A percentile compares a stretch with the other conserved stretches of the same genome.
Conservation (phyloP, 2,888 invertebrate species). For the Nomada lathburiana region DNA sequence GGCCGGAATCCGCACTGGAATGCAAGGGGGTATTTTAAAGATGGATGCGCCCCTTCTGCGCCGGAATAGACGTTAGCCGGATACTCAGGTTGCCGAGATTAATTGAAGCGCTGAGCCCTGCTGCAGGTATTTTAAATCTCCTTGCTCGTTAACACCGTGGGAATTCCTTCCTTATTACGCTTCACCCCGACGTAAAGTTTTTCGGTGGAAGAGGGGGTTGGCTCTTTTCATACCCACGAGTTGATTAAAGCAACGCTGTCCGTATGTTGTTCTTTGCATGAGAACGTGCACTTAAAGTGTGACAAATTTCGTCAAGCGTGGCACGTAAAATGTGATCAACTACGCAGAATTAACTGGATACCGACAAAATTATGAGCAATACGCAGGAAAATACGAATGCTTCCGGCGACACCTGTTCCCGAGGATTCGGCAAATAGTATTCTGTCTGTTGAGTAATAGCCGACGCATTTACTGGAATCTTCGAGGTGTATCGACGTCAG, state of each 20-base stretch:
- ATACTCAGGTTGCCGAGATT: slow-evolving; percentile 47
- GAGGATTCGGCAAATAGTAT: background rate
- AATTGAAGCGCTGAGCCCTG: slow-evolving; percentile 28
- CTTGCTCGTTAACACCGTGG: slow-evolving; percentile 26
- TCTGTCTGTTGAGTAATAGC: background rate
- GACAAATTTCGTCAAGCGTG: too few relatives aligned
- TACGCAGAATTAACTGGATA: too few relatives aligned
- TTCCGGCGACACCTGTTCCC: too few relatives aligned
- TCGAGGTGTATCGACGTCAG: slow-evolving; percentile 8
- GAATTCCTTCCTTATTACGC: slow-evolving; percentile 21
- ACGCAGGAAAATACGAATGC: too few relatives aligned
- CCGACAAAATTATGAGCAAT: too few relatives aligned
- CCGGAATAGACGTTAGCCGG: slow-evolving; percentile 11
- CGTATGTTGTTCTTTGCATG: background rate
- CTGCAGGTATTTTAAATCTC: slow-evolving; percentile 36
- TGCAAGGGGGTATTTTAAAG: slow-evolving; percentile 43
- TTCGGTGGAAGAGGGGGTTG: too few relatives aligned
- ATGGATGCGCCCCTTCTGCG: slow-evolving; percentile 4
- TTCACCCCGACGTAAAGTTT: background rate
- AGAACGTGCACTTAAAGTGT: background rate
- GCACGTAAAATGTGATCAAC: too few relatives aligned
- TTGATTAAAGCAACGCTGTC: background rate
- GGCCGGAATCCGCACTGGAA: slow-evolving; percentile 41
- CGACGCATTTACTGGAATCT: background rate
- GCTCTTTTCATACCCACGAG: background rate